phyloP scores from a whole-genome alignment of 2,888 invertebrate species.

The Chrysolina oricalcia region DNA sequence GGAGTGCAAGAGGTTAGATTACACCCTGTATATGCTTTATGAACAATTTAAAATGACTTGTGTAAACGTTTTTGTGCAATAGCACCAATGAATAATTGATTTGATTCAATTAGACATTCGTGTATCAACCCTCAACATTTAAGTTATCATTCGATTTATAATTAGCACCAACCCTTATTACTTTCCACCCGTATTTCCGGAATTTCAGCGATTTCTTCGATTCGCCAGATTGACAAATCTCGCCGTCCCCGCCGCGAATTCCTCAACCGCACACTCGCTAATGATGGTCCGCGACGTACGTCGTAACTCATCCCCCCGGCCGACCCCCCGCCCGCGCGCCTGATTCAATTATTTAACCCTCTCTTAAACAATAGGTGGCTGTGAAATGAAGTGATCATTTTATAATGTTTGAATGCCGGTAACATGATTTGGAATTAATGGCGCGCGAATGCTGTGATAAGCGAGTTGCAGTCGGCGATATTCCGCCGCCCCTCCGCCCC shows the following conservation, averaged over 20 bases:
- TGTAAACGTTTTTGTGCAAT: too few species aligned
- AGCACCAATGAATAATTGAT: too few species aligned
- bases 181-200: neutral
- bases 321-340: slow-evolving; percentile 17
- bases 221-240: slow-evolving; percentile 40
- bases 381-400: slow-evolving; percentile 73
- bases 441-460: slow-evolving; percentile 71
- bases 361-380: slow-evolving; percentile 73
- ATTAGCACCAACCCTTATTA: neutral
- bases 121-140: neutral
- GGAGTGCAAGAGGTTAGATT: too few species aligned
- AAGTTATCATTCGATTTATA: neutral
- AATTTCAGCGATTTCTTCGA: neutral
- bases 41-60: too few species aligned
- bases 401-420: slow-evolving; percentile 73
- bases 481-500: slow-evolving; percentile 32
- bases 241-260: slow-evolving; percentile 5
- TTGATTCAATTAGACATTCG: too few species aligned
- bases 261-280: slow-evolving; percentile 55
- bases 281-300: slow-evolving; percentile 51
- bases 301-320: slow-evolving; percentile 43
- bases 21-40: too few species aligned
- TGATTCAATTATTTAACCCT: slow-evolving; percentile 73
- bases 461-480: slow-evolving; percentile 62
- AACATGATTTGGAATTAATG: slow-evolving; percentile 73